phyloP scores from a whole-genome alignment of 2,888 invertebrate species.

The Micoletzkya japonica region DNA sequence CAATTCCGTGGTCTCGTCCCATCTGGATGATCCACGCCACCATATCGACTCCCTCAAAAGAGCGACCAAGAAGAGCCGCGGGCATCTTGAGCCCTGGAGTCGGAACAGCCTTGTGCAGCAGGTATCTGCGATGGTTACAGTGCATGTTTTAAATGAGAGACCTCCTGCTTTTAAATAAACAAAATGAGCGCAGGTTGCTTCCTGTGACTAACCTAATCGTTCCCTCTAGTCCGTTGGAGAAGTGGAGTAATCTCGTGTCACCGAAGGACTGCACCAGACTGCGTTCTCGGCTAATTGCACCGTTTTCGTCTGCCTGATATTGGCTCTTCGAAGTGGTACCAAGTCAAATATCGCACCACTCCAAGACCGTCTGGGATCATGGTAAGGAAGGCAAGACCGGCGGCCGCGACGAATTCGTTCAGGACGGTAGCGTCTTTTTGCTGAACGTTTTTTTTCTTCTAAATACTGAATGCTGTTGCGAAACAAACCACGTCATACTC shows the following conservation, averaged over 20 bases:
- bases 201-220: conserved; percentile 33
- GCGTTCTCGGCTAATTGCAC: neutral
- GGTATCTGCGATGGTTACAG: conserved; percentile 35
- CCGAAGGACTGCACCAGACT: conserved; percentile 36
- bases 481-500: conserved; percentile 70
- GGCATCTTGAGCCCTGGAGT: conserved; percentile 53
- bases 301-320: conserved; percentile 3
- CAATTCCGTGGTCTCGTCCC: conserved; percentile 61
- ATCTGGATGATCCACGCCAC: conserved; percentile 51
- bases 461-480: neutral
- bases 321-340: conserved; percentile 18
- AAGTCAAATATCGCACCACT: neutral
- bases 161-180: too few relatives aligned
- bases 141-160: too few relatives aligned
- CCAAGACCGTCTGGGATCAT: conserved; percentile 41
- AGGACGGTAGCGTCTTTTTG: conserved; percentile 77
- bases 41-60: conserved; percentile 42
- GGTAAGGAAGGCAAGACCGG: conserved; percentile 59
- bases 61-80: conserved; percentile 34
- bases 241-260: conserved; percentile 46
- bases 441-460: conserved; percentile 35
- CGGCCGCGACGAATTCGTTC: conserved; percentile 76
- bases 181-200: too few relatives aligned
- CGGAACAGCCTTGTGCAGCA: conserved; percentile 49
- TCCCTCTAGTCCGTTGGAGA: conserved; percentile 41